Evolutionary conservation across 2,113 vertebrate genomes (phyloP).

Genomic region (Colistium nudipinnis): DNA sequence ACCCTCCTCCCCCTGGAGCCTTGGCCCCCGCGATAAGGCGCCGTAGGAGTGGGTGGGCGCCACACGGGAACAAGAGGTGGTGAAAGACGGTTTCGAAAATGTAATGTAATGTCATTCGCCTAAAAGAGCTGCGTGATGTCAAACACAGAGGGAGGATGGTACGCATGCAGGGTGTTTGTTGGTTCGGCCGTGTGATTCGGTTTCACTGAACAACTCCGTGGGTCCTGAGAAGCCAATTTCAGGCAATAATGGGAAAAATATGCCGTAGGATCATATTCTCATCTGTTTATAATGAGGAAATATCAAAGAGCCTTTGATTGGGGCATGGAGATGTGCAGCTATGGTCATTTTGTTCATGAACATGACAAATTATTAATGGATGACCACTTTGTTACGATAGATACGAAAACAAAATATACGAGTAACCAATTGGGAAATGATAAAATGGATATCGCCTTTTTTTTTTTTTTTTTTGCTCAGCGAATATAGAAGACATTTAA

Average conservation of each 20-base stretch:
- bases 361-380: background rate
- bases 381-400: background rate
- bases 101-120: constrained; percentile 31
- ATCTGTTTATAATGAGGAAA: constrained; percentile 2
- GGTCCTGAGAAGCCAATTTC: constrained; percentile 28
- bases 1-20: constrained; percentile 40
- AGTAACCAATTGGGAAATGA: background rate
- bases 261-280: constrained; percentile 1
- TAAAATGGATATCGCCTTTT: too few relatives aligned
- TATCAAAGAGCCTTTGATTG: background rate
- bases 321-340: background rate
- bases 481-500: too few relatives aligned
- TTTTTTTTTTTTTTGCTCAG: too few relatives aligned
- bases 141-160: constrained; percentile 27
- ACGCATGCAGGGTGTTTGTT: constrained; percentile 40
- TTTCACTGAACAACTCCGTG: constrained; percentile 33
- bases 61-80: constrained; percentile 23
- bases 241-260: constrained; percentile 11
- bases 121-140: constrained; percentile 42
- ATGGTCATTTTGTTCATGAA: background rate
- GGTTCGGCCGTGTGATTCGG: constrained; percentile 38
- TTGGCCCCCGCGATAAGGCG: constrained; percentile 37
- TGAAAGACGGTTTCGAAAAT: constrained; percentile 27
- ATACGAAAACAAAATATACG: background rate
- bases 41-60: constrained; percentile 46